Percentiles rank a stretch among this genome's conserved stretches.
Evolutionary conservation across 1,140 invertebrate genomes (phyloP).

Genomic region (Anoplolepis gracilipes): DNA sequence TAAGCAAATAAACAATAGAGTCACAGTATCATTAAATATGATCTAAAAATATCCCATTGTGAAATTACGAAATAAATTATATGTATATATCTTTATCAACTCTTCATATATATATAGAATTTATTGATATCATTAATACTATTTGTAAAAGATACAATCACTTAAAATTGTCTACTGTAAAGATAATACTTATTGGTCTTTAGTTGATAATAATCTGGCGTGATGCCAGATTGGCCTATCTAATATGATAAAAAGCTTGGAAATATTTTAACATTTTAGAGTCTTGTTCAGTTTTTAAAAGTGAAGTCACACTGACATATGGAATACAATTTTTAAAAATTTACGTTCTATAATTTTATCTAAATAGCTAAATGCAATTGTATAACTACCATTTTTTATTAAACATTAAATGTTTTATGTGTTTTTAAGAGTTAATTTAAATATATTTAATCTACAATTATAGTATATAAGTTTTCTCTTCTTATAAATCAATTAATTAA

Average conservation of each 20-base stretch:
- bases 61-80: not conserved
- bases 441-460: too few species aligned
- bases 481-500: not conserved
- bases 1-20: not conserved
- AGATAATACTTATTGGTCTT: conserved; percentile 26
- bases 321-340: not conserved
- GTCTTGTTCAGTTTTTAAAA: conserved; percentile 1
- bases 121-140: not conserved
- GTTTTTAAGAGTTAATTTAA: not conserved
- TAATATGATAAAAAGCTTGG: conserved; percentile 51
- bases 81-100: conserved; percentile 6
- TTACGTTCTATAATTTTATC: not conserved
- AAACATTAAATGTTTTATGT: not conserved
- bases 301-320: not conserved
- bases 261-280: not conserved
- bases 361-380: not conserved
- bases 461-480: not conserved
- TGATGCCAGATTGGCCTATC: conserved; percentile 71
- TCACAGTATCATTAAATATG: not conserved
- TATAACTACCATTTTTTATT: not conserved
- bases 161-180: conserved; percentile 12
- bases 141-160: conserved; percentile 17
- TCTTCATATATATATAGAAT: not conserved
- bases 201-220: conserved; percentile 71
- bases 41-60: not conserved